Evolutionary conservation across 2,113 vertebrate genomes (phyloP), one percentile per base, ranked within the genome.

Genomic region (Hystrix brachyura): DNA sequence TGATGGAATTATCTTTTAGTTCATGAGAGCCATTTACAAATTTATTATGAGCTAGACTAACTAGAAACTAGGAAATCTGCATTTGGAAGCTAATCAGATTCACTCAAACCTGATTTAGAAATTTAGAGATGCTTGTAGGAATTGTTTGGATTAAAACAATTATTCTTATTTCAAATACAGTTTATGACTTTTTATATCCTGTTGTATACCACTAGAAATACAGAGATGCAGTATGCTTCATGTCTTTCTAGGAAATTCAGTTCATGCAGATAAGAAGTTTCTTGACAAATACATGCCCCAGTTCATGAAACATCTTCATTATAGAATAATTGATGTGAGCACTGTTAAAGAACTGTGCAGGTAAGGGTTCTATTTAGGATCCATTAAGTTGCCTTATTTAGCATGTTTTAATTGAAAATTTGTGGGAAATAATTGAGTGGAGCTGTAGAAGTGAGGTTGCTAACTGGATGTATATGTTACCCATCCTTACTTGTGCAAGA

Each of bases 271-370:
- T 98, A 99, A 99, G 98, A 99, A 99, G 97, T 99, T 99, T 90
- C 99, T 99, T 97, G 99, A 99, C 96, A 99, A 99, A 97, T 99
- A 99, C 98, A 99, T 99, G 99, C 99, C 99, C 13, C 99, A 99
- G 99, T 99, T 99, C 98, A 99, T 99, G 99, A 98, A 99, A 97
- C 99, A 99, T 57, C 98, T 99, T 85, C 99, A 99, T 96, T 99
- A 99, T 98, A 97, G 99, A 94, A 99, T 99, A 98, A 98, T 99
- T 19, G 99, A 99, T 6, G 99, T 99, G 96, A 99, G 99, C 99
- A 99, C 99, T 23, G 98, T 99, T 97, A 99, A 99, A 98, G 99
- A 99, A 62, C 99, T 99, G 8, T 99, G 99, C 99, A 99, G 99
- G 99, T 99, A 62, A 98, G 25, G 97, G 97, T 85, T 97, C 1